These are phyloP conservation scores for Misgurnus anguillicaudatus DNA, from an alignment of 2,113 vertebrate genomes.

Conservation along the genomic window DNA sequence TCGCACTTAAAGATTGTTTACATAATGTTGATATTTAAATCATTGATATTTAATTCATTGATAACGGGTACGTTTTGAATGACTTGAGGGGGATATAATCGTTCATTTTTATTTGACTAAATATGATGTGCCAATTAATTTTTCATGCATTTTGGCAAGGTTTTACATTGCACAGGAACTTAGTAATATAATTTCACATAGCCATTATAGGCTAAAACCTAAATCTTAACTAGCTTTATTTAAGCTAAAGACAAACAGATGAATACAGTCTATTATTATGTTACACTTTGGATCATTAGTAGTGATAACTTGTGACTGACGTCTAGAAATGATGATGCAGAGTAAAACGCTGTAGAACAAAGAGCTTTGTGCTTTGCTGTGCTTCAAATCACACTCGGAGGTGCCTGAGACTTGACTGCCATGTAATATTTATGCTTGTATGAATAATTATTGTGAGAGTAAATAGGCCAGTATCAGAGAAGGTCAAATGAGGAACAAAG, in stretches of 20 bases:
- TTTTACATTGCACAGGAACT: background rate
- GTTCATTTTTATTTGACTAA: background rate
- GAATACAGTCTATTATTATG: background rate
- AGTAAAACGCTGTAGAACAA: conserved; percentile 25
- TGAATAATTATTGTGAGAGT: conserved; percentile 38
- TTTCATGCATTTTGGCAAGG: background rate
- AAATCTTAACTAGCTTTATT: background rate
- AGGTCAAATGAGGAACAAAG: conserved; percentile 14
- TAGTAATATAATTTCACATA: background rate
- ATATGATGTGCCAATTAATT: background rate
- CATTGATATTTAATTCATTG: too few species aligned
- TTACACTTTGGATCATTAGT: background rate
- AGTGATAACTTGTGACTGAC: background rate
- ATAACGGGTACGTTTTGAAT: background rate
- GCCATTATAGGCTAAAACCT: background rate
- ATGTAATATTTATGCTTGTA: conserved; percentile 28
- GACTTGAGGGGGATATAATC: too few species aligned
- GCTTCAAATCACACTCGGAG: background rate
- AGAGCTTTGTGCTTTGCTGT: conserved; percentile 11
- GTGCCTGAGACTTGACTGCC: conserved; percentile 18
- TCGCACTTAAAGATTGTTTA: too few species aligned
- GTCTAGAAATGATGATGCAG: background rate
- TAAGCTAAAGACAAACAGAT: background rate
- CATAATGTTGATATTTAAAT: too few species aligned
- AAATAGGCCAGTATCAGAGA: background rate